These are phyloP conservation scores for Corbicula japonica DNA, from an alignment of 2,888 invertebrate genomes.

Conservation along the genomic window DNA sequence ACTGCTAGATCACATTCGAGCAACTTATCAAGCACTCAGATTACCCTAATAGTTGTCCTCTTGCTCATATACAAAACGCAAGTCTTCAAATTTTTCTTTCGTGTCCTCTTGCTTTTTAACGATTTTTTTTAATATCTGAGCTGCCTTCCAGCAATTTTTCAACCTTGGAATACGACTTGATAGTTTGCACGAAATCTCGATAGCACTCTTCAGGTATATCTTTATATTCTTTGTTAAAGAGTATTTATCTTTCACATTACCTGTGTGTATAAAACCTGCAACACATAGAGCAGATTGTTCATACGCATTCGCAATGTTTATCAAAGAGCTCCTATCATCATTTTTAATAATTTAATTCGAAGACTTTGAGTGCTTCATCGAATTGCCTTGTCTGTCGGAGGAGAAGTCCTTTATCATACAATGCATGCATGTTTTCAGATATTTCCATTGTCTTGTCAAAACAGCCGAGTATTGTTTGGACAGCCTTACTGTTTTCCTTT, in stretches of 20 bases:
- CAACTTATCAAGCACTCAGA: background rate
- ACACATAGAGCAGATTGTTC: slow-evolving; percentile 8
- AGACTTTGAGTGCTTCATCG: background rate
- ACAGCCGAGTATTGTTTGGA: background rate
- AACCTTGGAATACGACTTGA: background rate
- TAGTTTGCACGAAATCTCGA: background rate
- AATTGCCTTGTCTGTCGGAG: background rate
- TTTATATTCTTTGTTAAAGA: no score
- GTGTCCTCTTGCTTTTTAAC: background rate
- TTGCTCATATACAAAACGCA: background rate
- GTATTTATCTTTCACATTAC: no score
- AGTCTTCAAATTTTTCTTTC: background rate
- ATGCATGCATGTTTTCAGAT: background rate
- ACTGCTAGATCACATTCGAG: background rate
- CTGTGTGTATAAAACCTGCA: no score
- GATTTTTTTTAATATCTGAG: background rate
- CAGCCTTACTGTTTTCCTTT: background rate
- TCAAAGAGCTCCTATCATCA: background rate
- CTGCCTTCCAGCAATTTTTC: background rate
- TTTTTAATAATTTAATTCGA: background rate
- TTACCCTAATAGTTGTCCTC: background rate
- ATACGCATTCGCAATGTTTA: background rate
- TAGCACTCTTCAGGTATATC: background rate
- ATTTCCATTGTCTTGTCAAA: background rate
- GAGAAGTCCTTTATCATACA: slow-evolving; percentile 3